Percentiles rank a stretch among this genome's conserved stretches.
These are phyloP conservation scores for Siphlonurus alternatus DNA, from an alignment of 2,888 invertebrate species.

Conservation along the genomic window DNA sequence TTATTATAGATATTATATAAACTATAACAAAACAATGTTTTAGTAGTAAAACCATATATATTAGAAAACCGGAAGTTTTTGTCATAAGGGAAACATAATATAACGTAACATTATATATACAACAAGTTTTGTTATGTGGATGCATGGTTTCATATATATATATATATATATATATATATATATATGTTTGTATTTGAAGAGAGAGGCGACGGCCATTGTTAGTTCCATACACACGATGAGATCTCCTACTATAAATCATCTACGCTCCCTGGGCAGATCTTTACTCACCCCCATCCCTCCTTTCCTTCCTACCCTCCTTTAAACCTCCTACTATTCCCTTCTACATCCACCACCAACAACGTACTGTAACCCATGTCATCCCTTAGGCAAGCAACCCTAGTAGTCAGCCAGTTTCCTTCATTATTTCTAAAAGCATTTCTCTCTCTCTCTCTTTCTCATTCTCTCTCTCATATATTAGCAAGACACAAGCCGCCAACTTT, in stretches of 20 bases:
- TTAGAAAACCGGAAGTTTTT: neutral
- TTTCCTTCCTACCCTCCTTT: neutral
- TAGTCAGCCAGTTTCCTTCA: neutral
- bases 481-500: neutral
- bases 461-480: neutral
- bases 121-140: neutral
- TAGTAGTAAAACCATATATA: neutral
- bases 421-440: neutral
- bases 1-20: no score
- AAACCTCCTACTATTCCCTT: neutral
- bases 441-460: neutral
- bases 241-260: neutral
- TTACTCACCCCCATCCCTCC: neutral
- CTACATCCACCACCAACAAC: neutral
- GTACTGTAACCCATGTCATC: neutral
- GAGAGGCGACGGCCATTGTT: neutral
- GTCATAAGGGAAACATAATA: neutral
- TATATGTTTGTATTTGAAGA: neutral
- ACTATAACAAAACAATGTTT: neutral
- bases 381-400: neutral
- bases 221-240: neutral
- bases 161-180: neutral
- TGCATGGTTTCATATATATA: neutral
- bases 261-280: neutral
- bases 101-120: no score